These are phyloP conservation scores for Brachyalestes nurse DNA, from an alignment of 2,797 vertebrate species.

Conservation along the genomic window DNA sequence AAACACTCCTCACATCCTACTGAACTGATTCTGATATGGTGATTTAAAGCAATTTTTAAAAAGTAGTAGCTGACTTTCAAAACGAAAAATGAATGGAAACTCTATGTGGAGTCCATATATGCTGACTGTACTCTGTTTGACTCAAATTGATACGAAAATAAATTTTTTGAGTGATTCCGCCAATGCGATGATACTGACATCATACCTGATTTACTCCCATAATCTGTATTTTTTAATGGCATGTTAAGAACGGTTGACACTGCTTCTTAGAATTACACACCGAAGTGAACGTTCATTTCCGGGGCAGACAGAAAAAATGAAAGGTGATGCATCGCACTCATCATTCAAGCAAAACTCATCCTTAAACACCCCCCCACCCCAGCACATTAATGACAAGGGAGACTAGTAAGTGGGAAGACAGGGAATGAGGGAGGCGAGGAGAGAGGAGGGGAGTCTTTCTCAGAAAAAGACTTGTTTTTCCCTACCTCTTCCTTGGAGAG, in stretches of 20 bases:
- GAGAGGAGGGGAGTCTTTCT: slow-evolving; percentile 34
- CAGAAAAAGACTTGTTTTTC: slow-evolving; percentile 59
- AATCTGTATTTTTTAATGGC: neutral
- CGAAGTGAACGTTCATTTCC: neutral
- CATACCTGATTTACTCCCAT: too few species aligned
- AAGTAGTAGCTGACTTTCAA: too few species aligned
- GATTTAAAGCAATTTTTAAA: too few species aligned
- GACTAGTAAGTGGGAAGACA: slow-evolving; percentile 19
- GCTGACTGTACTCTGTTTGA: too few species aligned
- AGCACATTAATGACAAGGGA: neutral
- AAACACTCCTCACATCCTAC: neutral
- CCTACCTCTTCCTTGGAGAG: slow-evolving; percentile 53
- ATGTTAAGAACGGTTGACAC: neutral
- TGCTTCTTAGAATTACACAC: neutral
- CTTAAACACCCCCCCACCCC: neutral
- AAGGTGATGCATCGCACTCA: neutral
- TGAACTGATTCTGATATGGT: neutral
- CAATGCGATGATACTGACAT: too few species aligned
- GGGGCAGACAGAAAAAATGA: neutral
- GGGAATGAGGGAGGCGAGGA: neutral
- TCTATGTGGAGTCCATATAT: too few species aligned
- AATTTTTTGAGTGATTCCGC: too few species aligned
- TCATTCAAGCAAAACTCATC: slow-evolving; percentile 30
- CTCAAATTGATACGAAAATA: too few species aligned
- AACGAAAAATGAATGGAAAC: too few species aligned